Base-by-base conservation (phyloP, 2,888 invertebrate genomes). In the Rugalucina vietnamica region DNA sequence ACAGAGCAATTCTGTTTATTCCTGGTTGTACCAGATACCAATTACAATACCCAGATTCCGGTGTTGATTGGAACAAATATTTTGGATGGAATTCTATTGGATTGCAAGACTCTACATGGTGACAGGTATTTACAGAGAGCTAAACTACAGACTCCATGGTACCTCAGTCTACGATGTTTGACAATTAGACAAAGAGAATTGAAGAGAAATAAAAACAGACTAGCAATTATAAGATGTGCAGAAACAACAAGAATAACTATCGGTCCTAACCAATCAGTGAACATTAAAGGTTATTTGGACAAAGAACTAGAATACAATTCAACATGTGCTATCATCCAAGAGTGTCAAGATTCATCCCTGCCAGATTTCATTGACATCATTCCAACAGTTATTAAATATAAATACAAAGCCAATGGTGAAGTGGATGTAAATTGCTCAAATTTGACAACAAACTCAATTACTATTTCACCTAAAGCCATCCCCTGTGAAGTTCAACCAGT, bases 51-150 rank as follows among this genome's bases (percentile, higher is more conserved):
- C 1, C 69, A 27, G n/a, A 71, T 57, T 32, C 83, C 79, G 27
- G 43, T 84, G 49, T 43, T 80, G 0, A 37, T 83, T 18, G 83
- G 76, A 0, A 83, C 76, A 37, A 83, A 79, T 54, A 73, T 79
- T n/a, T 27, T 80, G 12, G 34, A 57, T 24, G 49, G 49, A 39
- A 50, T 72, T 0, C 3, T 79, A 10, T 21, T 18, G 21, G 27
- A 72, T n/a, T 73, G 77, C 34, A 79, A 72, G 34, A n/a, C 29
- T 1, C 79, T 29, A 5, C 71, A 71, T 76, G 76, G 79, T 18
- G 65, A 75, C 12, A 43, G 72, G 5, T 83, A 32, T 32, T 27
- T 81, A 29, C 84, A 84, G 32, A 80, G 57, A 50, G 76, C 81
- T 0, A 14, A 49, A 21, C 21, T 84, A 27, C 54, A 72, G 18